Conservation (phyloP, 1,140 invertebrate genomes). For the Zaprionus ornatus region DNA sequence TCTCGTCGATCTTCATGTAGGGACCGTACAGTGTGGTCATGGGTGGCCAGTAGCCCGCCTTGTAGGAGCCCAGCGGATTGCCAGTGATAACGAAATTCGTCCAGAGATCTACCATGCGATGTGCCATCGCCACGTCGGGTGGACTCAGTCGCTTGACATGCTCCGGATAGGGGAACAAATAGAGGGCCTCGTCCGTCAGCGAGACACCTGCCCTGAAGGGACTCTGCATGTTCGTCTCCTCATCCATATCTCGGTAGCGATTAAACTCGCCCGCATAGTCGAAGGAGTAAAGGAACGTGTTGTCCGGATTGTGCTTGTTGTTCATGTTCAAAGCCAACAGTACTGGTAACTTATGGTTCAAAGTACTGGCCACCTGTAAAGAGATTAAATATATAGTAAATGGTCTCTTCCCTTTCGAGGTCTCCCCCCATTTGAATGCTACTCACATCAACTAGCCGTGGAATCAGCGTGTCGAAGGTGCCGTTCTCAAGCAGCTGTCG, state of each 20-base stretch:
- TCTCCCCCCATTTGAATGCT: neutral
- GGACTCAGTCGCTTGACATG: slow-evolving; percentile 73
- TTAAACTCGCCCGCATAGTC: slow-evolving; percentile 82
- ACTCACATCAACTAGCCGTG: slow-evolving; percentile 77
- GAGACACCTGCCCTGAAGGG: slow-evolving; percentile 79
- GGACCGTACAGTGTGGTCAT: slow-evolving; percentile 81
- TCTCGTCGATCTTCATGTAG: slow-evolving; percentile 80
- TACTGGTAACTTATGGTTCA: slow-evolving; percentile 80
- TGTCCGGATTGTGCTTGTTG: slow-evolving; percentile 77
- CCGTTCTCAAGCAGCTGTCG: slow-evolving; percentile 76
- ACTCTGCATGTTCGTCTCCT: slow-evolving; percentile 82
- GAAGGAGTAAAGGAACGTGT: slow-evolving; percentile 80
- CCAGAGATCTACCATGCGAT: slow-evolving; percentile 80
- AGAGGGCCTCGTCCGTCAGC: slow-evolving; percentile 78
- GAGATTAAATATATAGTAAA: neutral
- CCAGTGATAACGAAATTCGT: slow-evolving; percentile 80
- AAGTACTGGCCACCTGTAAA: slow-evolving; percentile 72
- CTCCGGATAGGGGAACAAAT: slow-evolving; percentile 79
- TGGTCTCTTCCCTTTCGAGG: too few relatives aligned
- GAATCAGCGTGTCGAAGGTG: slow-evolving; percentile 72
- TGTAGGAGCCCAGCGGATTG: slow-evolving; percentile 66
- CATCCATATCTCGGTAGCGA: slow-evolving; percentile 76
- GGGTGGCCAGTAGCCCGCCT: slow-evolving; percentile 77
- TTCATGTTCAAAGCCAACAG: slow-evolving; percentile 78
- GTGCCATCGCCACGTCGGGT: slow-evolving; percentile 71